A percentile compares a stretch with the other conserved stretches of the same genome.
These are phyloP conservation scores for Eciton burchellii DNA, from an alignment of 1,140 invertebrate genomes.

Conservation along the genomic window DNA sequence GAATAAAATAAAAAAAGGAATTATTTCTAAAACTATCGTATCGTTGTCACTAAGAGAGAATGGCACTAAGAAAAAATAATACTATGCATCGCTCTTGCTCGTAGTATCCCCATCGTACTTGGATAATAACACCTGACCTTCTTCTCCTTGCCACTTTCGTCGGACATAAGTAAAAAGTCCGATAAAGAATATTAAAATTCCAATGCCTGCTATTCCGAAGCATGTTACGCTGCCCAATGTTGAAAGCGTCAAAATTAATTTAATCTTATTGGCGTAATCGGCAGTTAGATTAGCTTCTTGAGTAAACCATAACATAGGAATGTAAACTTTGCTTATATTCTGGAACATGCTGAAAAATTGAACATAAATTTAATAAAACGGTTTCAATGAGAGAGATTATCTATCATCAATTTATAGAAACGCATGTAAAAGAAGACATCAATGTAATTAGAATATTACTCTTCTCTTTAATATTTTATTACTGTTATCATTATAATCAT, in stretches of 20 bases:
- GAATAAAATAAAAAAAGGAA: background rate
- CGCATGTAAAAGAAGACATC: background rate
- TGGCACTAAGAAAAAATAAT: slow-evolving; percentile 25
- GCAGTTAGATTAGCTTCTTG: slow-evolving; percentile 88
- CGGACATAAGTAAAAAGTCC: slow-evolving; percentile 79
- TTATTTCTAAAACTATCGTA: slow-evolving; percentile 31
- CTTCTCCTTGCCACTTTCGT: slow-evolving; percentile 66
- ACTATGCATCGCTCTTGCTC: slow-evolving; percentile 49
- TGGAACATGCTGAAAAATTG: slow-evolving; percentile 85
- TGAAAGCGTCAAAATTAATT: slow-evolving; percentile 85
- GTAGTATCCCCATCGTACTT: slow-evolving; percentile 56
- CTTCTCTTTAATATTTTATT: no score
- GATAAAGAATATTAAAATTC: slow-evolving; percentile 83
- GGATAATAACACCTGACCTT: slow-evolving; percentile 75
- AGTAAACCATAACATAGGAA: slow-evolving; percentile 92
- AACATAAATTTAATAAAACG: slow-evolving; percentile 10
- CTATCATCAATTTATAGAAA: background rate
- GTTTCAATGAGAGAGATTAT: slow-evolving; percentile 23
- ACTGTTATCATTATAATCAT: no score
- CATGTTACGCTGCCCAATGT: slow-evolving; percentile 85
- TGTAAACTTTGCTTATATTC: slow-evolving; percentile 86
- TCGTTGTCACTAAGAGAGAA: slow-evolving; percentile 11
- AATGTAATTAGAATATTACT: slow-evolving; percentile 10
- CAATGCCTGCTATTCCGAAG: slow-evolving; percentile 85
- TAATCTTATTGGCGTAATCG: slow-evolving; percentile 86